phyloP scores from a whole-genome alignment of 64 coral and sea anemone genomes.

The Montipora cactus region DNA sequence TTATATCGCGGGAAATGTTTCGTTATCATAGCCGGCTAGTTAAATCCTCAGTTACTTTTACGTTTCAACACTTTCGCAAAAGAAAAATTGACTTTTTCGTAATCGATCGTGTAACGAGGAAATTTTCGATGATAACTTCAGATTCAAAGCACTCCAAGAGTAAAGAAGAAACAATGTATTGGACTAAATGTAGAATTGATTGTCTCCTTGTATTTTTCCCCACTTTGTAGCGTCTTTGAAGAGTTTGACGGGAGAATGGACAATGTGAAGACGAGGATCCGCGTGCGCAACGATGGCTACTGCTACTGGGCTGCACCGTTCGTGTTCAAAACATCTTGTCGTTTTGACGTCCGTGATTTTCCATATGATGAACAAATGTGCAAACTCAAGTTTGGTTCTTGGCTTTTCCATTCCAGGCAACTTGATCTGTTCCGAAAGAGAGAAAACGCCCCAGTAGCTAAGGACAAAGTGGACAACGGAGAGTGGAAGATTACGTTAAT shows the following conservation, averaged over 20 bases:
- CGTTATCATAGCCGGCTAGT: no score
- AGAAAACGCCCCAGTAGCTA: slow-evolving; percentile 49
- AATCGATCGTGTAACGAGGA: no score
- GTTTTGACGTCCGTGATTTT: slow-evolving; percentile 84
- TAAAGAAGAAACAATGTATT: no score
- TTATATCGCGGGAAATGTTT: no score
- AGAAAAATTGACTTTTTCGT: no score
- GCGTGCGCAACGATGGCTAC: slow-evolving; percentile 17
- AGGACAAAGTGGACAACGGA: slow-evolving; percentile 72
- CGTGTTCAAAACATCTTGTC: slow-evolving; percentile 85
- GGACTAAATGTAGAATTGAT: no score
- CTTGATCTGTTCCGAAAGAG: slow-evolving; percentile 60
- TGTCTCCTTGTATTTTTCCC: background rate
- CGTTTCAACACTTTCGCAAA: no score
- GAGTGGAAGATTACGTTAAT: slow-evolving; percentile 78
- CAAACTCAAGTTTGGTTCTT: slow-evolving; percentile 90
- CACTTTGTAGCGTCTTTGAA: slow-evolving; percentile 86
- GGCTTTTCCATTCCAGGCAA: slow-evolving; percentile 50
- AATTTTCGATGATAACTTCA: no score
- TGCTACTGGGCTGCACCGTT: slow-evolving; percentile 80
- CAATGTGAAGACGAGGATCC: slow-evolving; percentile 76
- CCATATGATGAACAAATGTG: slow-evolving; percentile 84
- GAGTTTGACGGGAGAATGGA: slow-evolving; percentile 94
- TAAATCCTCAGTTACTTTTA: no score
- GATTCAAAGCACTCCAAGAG: no score